A percentile compares a stretch with the other conserved stretches of the same genome.
These are phyloP conservation scores for Buathra laborator DNA, from an alignment of 2,888 invertebrate species.

Conservation along the genomic window DNA sequence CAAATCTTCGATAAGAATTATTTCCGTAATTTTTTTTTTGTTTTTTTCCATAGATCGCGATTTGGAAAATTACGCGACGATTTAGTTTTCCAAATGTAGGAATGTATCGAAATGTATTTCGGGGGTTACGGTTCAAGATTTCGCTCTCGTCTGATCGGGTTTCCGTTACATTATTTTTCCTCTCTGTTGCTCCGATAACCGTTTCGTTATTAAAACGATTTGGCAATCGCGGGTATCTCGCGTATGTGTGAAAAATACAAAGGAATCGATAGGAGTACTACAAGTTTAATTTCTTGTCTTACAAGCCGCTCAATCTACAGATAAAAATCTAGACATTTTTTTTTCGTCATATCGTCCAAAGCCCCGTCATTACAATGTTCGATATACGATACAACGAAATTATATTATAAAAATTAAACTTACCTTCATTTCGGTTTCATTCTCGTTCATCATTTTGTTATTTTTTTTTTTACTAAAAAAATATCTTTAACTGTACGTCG, in stretches of 20 bases:
- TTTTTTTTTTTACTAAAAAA: neutral
- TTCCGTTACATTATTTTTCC: too few relatives aligned
- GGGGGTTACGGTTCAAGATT: too few relatives aligned
- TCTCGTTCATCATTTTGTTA: constrained; percentile 7
- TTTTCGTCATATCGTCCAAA: neutral
- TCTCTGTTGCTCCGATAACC: neutral
- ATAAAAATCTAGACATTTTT: neutral
- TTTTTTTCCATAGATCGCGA: too few relatives aligned
- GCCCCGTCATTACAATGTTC: neutral
- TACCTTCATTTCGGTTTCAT: constrained; percentile 7
- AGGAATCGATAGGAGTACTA: neutral
- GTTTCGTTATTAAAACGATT: neutral
- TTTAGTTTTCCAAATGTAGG: too few relatives aligned
- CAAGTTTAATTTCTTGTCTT: neutral
- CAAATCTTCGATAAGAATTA: too few relatives aligned
- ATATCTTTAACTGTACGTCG: neutral
- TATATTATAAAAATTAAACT: neutral
- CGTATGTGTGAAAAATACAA: neutral
- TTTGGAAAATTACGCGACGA: too few relatives aligned
- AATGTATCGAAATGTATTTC: too few relatives aligned
- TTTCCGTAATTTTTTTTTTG: too few relatives aligned
- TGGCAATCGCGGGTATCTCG: neutral
- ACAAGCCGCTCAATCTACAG: neutral
- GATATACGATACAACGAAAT: neutral
- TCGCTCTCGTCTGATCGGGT: too few relatives aligned